phyloP scores from a whole-genome alignment of 2,113 vertebrate species.

The Aphelocoma coerulescens region DNA sequence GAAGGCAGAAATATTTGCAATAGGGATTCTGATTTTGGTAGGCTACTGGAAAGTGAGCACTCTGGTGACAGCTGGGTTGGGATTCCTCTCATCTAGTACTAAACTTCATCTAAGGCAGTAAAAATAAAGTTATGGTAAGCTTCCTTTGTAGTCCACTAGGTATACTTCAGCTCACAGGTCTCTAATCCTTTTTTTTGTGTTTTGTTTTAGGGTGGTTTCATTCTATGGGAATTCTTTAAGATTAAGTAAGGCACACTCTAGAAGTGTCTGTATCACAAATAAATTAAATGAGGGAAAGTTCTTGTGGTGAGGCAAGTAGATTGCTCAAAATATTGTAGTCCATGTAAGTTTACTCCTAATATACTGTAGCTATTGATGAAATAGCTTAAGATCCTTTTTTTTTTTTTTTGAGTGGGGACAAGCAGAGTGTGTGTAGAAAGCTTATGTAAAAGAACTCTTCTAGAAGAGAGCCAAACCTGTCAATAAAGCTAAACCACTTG shows the following conservation, averaged over 20 bases:
- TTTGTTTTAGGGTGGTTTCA: background rate
- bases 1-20: background rate
- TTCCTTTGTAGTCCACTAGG: background rate
- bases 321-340: background rate
- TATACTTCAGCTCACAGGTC: background rate
- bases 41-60: background rate
- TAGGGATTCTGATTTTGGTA: background rate
- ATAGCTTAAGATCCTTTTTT: background rate
- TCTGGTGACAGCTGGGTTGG: background rate
- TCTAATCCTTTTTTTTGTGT: background rate
- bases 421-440: background rate
- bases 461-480: background rate
- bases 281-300: background rate
- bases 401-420: background rate
- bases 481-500: background rate
- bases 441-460: background rate
- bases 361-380: background rate
- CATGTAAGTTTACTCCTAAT: background rate
- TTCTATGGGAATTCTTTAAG: background rate
- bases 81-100: background rate
- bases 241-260: background rate
- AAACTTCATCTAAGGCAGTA: background rate
- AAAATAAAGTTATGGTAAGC: background rate
- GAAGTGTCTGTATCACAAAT: background rate
- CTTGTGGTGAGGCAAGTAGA: background rate